Base-by-base conservation (phyloP, 2,113 vertebrate species). In the Aegithalos caudatus region DNA sequence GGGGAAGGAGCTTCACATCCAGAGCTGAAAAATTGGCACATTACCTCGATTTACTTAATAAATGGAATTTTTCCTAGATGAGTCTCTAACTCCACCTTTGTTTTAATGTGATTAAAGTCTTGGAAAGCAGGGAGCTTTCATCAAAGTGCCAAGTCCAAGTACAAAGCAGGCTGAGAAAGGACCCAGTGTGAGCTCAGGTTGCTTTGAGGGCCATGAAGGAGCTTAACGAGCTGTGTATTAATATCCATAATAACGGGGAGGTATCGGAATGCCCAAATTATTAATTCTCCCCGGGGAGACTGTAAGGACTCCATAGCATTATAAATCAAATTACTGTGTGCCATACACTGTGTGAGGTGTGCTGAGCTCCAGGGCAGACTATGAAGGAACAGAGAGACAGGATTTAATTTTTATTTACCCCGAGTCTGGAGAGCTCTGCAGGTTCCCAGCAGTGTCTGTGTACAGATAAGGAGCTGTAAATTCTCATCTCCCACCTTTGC, bases 41-140 rank as follows among this genome's bases (percentile, higher is more conserved):
- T 85, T 45, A 64, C 71, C 42, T 53, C 9, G 14, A 27, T 93
- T 67, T 66, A 20, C 80, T 86, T 88, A 90, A 83, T 77, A 95
- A 94, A 77, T 50, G 67, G 85, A 58, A 56, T 95, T 96, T 95
- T 93, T 92, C 51, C 45, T 86, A 18, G 87, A 69, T 37, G 87
- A 88, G 81, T 82, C 67, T 95, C 66, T 69, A 80, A 80, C 88
- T 86, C 92, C 85, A 92, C 71, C 92, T 93, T 95, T 76, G 47
- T 92, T 94, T 95, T 74, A 83, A 90, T 37, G 69, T 88, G 85
- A 86, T 93, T 95, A 92, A 95, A 40, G 71, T 66, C 90, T 88
- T 81, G 74, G 80, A n/a, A 42, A 70, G 84, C 57, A 85, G 70
- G 71, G 42, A 64, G 83, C 87, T 97, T 95, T 95, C 78, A 82